phyloP scores from a whole-genome alignment of 2,113 vertebrate species.

The Aptenodytes patagonicus region DNA sequence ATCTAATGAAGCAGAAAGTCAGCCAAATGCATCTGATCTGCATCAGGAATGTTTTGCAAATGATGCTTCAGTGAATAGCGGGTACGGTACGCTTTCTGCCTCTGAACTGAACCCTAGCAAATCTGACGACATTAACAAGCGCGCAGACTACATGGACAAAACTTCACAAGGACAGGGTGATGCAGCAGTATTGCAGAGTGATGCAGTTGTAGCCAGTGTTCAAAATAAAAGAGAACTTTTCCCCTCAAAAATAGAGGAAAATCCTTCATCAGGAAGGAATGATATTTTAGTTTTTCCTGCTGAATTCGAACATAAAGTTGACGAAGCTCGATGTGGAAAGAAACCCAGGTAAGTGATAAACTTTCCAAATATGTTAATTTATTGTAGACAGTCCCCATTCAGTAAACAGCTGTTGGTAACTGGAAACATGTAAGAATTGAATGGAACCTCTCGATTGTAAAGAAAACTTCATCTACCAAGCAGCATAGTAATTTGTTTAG shows the following conservation, averaged over 20 bases:
- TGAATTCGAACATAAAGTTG: slow-evolving; percentile 36
- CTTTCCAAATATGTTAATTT: background rate
- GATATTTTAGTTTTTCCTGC: background rate
- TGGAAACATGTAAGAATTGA: background rate
- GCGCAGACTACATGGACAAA: background rate
- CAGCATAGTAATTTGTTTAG: no score
- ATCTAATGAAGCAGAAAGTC: slow-evolving; percentile 43
- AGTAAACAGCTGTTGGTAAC: background rate
- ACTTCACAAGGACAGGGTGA: background rate
- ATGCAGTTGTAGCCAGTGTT: accelerated
- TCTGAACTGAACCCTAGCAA: slow-evolving; percentile 65
- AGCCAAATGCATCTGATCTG: background rate
- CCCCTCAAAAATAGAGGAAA: background rate
- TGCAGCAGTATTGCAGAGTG: background rate
- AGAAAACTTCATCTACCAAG: no score
- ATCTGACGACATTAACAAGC: background rate
- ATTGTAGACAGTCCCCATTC: background rate
- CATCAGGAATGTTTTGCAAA: slow-evolving; percentile 61
- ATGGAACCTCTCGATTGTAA: background rate
- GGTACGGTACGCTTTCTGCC: slow-evolving; percentile 83
- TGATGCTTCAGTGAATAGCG: slow-evolving; percentile 80
- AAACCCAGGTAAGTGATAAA: slow-evolving; percentile 47
- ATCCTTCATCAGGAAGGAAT: background rate
- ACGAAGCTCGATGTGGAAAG: slow-evolving; percentile 50
- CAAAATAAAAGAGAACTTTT: background rate